Percentiles rank a stretch among this genome's conserved stretches.
phyloP scores from a whole-genome alignment of 2,888 invertebrate genomes.

The Blastobasis adustella region DNA sequence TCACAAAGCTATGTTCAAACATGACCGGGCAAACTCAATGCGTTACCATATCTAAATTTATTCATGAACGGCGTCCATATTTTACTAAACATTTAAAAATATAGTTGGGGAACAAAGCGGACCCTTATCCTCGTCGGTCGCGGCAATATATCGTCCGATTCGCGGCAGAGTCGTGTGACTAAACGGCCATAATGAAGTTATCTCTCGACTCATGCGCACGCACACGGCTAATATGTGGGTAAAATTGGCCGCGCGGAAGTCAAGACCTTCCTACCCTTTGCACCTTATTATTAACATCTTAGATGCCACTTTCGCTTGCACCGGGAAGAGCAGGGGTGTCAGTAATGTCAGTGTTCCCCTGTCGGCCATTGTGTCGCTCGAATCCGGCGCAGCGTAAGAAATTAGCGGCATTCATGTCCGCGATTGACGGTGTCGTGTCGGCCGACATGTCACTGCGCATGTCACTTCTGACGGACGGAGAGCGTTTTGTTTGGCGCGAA shows the following conservation, averaged over 20 bases:
- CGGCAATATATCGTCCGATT: slow-evolving; percentile 9
- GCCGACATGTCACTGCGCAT: slow-evolving; percentile 29
- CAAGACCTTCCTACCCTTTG: slow-evolving; percentile 21
- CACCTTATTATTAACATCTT: slow-evolving; percentile 2
- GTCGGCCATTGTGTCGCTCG: slow-evolving; percentile 33
- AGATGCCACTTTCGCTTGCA: neutral
- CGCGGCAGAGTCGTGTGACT: slow-evolving; percentile 10
- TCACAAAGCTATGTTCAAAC: no score
- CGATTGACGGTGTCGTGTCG: slow-evolving; percentile 40
- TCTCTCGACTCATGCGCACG: slow-evolving; percentile 42
- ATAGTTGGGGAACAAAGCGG: no score
- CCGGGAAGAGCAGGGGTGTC: slow-evolving; percentile 7
- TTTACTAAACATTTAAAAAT: no score
- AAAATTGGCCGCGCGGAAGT: slow-evolving; percentile 41
- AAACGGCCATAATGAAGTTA: slow-evolving; percentile 39
- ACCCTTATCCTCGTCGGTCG: no score
- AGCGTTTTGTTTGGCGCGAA: no score
- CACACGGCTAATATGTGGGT: slow-evolving; percentile 46
- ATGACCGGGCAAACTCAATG: no score
- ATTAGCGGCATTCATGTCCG: slow-evolving; percentile 65
- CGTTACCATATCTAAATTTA: no score
- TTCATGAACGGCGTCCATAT: no score
- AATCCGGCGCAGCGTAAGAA: slow-evolving; percentile 64
- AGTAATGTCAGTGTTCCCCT: slow-evolving; percentile 3
- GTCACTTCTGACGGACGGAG: slow-evolving; percentile 6